phyloP scores from a whole-genome alignment of 2,113 vertebrate genomes.

The Urocolius indicus region DNA sequence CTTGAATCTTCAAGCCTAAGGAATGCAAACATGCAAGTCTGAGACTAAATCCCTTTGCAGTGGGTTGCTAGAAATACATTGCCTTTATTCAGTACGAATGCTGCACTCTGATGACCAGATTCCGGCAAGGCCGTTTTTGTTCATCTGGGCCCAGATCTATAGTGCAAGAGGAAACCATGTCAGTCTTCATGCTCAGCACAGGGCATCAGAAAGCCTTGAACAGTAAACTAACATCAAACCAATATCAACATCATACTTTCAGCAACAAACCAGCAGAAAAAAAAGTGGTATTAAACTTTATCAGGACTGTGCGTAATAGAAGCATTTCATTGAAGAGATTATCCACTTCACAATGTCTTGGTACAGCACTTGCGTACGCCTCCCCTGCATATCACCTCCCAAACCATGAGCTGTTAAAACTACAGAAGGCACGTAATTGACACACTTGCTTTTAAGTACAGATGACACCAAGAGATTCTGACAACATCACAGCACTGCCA shows the following conservation, averaged over 20 bases:
- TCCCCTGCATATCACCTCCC: neutral
- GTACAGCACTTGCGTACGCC: neutral
- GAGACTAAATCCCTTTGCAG: neutral
- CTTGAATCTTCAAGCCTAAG: neutral
- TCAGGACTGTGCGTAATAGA: neutral
- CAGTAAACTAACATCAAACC: neutral
- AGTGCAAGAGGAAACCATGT: neutral
- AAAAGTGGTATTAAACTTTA: neutral
- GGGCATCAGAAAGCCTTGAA: neutral
- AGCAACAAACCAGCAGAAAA: neutral
- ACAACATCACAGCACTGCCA: neutral
- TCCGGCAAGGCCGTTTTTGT: neutral
- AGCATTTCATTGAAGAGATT: neutral
- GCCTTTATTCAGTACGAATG: neutral
- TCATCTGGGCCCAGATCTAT: neutral
- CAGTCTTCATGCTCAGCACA: neutral
- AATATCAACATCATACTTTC: neutral
- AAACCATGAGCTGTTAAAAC: neutral
- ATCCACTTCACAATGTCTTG: neutral
- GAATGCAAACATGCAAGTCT: neutral
- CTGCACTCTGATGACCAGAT: neutral
- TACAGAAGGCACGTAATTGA: neutral
- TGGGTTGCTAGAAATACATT: neutral
- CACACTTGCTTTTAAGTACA: neutral
- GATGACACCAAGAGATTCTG: neutral